Base-by-base conservation (phyloP, 2,113 vertebrate species). In the Pseudorasbora parva region DNA sequence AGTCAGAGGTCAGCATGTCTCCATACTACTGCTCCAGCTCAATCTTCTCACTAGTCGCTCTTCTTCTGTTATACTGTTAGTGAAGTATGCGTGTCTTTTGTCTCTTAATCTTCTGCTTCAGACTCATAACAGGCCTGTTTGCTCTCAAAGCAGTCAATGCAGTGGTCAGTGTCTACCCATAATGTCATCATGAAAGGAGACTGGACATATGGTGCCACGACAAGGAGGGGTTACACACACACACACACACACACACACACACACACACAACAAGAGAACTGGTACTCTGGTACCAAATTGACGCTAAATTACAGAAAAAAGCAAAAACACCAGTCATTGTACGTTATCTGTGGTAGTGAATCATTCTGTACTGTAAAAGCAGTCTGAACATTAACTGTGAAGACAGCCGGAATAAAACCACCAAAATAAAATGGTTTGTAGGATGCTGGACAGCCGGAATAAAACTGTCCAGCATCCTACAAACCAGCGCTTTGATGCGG, bases 111-210 rank as follows among this genome's bases (percentile, higher is more conserved):
- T 19, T 7, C 62, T 68, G 27, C 17, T 66, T 33, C 62, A 33
- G 21, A 57, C 56, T 57, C 21, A 57, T 21, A 57, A n/a, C 56
- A 10, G 27, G 30, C 8, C 62, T 66, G 62, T 66, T 37, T 2
- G 4, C 64, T 41, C 17, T 37, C 64, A 10, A 37, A 37, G 64
- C 64, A 68, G 17, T 37, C 7, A 33, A 3, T 1, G 62, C 62
- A 66, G 64, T 37, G 64, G 17, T 68, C 64, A 10, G 64, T 41
- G 64, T 68, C 33, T 68, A 68, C 68, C 41, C 41, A 45, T 71
- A 45, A 23, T 71, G 41, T 21, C 68, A 43, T 45, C 0, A 12
- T 6, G 37, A 68, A 2, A 45, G 41, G 2, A 71, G 68, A 71
- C 21, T 71, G 68, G 68, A 14, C 68, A 71, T 71, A 45, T 45